Evolutionary conservation across 2,888 invertebrate genomes (phyloP).

Genomic region (Euspilapteryx auroguttella): DNA sequence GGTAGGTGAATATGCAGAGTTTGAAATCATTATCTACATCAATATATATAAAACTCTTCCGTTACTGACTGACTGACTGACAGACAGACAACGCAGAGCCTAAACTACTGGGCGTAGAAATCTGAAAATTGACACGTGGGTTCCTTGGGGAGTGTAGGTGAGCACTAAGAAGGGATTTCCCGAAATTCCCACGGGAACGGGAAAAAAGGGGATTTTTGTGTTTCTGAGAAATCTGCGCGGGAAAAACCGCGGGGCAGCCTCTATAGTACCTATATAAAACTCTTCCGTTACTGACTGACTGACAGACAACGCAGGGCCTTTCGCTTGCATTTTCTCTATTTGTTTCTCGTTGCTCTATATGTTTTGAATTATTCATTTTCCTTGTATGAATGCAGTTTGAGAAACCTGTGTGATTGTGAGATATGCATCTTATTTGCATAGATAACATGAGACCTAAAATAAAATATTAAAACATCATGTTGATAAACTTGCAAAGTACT

Average conservation of each 20-base stretch:
- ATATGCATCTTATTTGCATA: too few species aligned
- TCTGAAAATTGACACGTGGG: not conserved
- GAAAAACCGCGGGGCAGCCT: not conserved
- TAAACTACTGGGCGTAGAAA: not conserved
- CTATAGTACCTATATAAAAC: not conserved
- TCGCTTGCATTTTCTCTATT: too few species aligned
- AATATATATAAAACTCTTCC: not conserved
- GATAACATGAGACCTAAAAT: too few species aligned
- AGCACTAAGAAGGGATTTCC: not conserved
- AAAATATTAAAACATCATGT: too few species aligned
- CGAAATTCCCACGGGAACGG: not conserved
- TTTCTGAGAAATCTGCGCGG: not conserved
- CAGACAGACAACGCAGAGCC: not conserved
- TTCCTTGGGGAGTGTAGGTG: too few species aligned
- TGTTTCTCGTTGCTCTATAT: too few species aligned
- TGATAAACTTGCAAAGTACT: too few species aligned
- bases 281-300: not conserved
- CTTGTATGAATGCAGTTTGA: too few species aligned
- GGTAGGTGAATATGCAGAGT: too few species aligned
- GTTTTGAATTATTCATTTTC: too few species aligned
- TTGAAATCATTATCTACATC: not conserved
- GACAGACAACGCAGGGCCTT: too few species aligned
- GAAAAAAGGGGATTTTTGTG: not conserved
- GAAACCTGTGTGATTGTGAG: too few species aligned
- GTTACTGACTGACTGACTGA: not conserved